Evolutionary conservation across 2,113 vertebrate genomes (phyloP), one percentile per base, ranked within the genome.

Genomic region (Phalacrocorax brasilianus): DNA sequence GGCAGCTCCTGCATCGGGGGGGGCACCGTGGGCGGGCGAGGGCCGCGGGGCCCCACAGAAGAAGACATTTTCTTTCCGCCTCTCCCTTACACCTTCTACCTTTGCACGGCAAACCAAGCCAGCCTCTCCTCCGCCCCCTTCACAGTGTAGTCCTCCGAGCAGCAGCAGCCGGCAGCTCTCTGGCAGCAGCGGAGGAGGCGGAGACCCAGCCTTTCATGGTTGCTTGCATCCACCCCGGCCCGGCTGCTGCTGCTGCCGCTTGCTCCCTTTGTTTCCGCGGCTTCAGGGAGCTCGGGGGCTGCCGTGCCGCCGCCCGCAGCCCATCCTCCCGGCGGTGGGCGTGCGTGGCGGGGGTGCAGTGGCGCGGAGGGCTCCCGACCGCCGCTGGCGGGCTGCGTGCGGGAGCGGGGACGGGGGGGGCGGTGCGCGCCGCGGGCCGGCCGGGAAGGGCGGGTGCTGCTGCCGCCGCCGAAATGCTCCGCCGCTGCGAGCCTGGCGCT

Each of bases 1-100:
- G 99, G 99, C 95, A 99, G 98, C 97, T 99, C 99, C 97, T 98
- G 98, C 99, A 99, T 99, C 88, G 98, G 98, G 96, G 99, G 98
- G 96, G 99, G 99, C 98, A 96, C 99, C 95, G 99, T 98, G 98
- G 99, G 99, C 98, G 99, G 99, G 98, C 99, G 99, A 98, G 99
- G 99, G 98, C 98, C 99, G 98, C 99, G 99, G 98, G 99, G 98
- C 98, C 99, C 99, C 98, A 99, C 98, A 92, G 97, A 94, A 86
- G 98, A 98, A 98, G 99, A 99, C 99, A 99, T 99, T 88, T 98
- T 97, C 88, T 92, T 91, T 61, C 90, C 73, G 89, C 84, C 91
- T 67, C 93, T 96, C 97, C 97, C 95, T 96, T 94, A 95, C 96
- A 95, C 97, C 98, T 97, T 97, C 97, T 98, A 96, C 98, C 98